A percentile compares a stretch with the other conserved stretches of the same genome.
These are phyloP conservation scores for Polydrusus pterygomalis DNA, from an alignment of 2,888 invertebrate genomes.

Conservation along the genomic window DNA sequence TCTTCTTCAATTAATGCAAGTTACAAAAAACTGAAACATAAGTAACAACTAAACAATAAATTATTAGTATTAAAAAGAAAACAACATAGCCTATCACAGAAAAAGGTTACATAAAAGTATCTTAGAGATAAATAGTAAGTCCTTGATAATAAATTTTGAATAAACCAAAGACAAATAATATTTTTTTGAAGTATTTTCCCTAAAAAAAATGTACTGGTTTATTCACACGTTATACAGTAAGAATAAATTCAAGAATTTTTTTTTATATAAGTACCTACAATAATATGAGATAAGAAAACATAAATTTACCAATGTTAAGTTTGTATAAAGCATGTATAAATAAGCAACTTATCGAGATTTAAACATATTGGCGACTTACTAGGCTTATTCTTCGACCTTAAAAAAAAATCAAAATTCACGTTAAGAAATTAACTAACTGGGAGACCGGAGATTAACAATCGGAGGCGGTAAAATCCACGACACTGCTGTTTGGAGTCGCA, in stretches of 20 bases:
- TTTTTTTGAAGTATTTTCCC: no score
- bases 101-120: conserved; percentile 19
- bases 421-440: conserved; percentile 4
- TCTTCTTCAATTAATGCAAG: conserved; percentile 8
- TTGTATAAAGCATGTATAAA: no score
- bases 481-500: conserved; percentile 53
- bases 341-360: no score
- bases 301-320: no score
- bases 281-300: no score
- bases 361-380: no score
- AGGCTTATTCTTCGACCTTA: background rate
- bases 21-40: conserved; percentile 27
- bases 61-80: conserved; percentile 28
- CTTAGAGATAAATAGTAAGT: background rate
- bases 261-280: no score
- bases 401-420: background rate
- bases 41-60: conserved; percentile 27
- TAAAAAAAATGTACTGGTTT: no score
- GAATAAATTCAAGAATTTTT: no score
- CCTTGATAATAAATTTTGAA: no score
- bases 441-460: conserved; percentile 68
- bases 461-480: conserved; percentile 75
- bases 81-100: conserved; percentile 38
- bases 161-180: no score
- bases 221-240: no score